Evolutionary conservation across 1,140 invertebrate species (phyloP), one percentile per base, ranked within the genome.

Genomic region (Eurosta solidaginis): DNA sequence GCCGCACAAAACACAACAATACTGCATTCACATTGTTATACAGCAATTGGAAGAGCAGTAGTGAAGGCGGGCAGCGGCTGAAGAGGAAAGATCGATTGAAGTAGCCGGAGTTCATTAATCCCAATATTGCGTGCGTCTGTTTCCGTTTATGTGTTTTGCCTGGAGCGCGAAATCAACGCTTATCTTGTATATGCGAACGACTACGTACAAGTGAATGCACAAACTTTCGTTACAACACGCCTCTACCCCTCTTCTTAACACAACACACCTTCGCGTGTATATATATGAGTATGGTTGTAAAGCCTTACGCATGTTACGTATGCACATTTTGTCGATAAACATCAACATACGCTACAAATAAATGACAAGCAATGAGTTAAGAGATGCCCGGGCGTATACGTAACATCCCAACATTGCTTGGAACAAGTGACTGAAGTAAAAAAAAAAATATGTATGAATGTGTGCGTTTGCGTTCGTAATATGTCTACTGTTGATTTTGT

Each of bases 131-230:
- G 59, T 68, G 59, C 59, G 59, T 68, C 59, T 40, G 59, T 68
- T 68, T 68, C 59, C 59, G 59, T 68, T 68, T 68, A n/a, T n/a
- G n/a, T n/a, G 59, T 68, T 68, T 40, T 68, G 59, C 59, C 59
- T 68, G 20, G 33, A 68, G 59, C 59, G 59, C 59, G 59, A 68
- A 68, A 68, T 68, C 59, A 68, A 68, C 59, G 59, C 59, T 68
- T 68, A 29, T n/a, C n/a, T n/a, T n/a, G n/a, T n/a, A n/a, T n/a
- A n/a, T n/a, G n/a, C n/a, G n/a, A n/a, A n/a, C 59, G 20, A 40
- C 59, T 68, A 40, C 22, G 9, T 52, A 52, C 22, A 52, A 52
- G 49, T 6, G 20, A 22, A 52, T 22, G 49, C 49, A 52, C 49
- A 52, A 14, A n/a, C n/a, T n/a, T n/a, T n/a, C n/a, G n/a, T n/a